Evolutionary conservation across 1,140 invertebrate genomes (phyloP).

Genomic region (Drosophila ironensis): DNA sequence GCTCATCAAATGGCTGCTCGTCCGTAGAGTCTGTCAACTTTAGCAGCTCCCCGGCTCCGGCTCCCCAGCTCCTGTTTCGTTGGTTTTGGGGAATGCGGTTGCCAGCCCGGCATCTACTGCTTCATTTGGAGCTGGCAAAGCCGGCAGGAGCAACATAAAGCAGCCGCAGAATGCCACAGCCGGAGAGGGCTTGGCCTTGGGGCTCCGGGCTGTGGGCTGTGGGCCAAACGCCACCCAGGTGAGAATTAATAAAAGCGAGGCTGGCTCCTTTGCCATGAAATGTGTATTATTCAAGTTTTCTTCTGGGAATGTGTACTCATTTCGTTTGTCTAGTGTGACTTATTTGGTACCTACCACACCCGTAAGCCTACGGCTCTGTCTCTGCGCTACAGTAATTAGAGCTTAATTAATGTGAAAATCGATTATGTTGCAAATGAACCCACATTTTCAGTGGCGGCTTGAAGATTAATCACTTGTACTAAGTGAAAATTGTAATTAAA

Average conservation of each 20-base stretch:
- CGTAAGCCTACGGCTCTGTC: constrained; percentile 5
- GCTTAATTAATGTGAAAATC: constrained; percentile 57
- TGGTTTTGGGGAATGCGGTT: not conserved
- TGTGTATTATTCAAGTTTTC: not conserved
- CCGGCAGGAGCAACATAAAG: constrained; percentile 14
- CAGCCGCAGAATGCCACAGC: constrained; percentile 4
- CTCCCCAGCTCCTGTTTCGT: not conserved
- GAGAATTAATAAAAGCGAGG: constrained; percentile 27
- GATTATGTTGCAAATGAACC: constrained; percentile 46
- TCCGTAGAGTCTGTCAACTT: not conserved
- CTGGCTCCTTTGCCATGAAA: constrained; percentile 15
- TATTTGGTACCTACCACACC: no score
- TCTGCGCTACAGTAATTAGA: constrained; percentile 39
- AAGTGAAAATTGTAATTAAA: constrained; percentile 53
- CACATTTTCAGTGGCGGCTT: constrained; percentile 32
- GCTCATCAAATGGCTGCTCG: constrained; percentile 20
- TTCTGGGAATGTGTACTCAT: constrained; percentile 2
- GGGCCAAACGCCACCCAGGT: constrained; percentile 6
- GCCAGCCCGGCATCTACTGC: not conserved
- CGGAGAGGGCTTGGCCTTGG: not conserved
- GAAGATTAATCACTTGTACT: constrained; percentile 38
- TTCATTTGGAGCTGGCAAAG: not conserved
- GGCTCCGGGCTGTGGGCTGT: no score
- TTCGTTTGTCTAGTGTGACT: constrained; percentile 46
- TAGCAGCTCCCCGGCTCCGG: not conserved